Evolutionary conservation across 2,888 invertebrate species (phyloP), one percentile per base, ranked within the genome.

Genomic region (Muschampia plurimacula): DNA sequence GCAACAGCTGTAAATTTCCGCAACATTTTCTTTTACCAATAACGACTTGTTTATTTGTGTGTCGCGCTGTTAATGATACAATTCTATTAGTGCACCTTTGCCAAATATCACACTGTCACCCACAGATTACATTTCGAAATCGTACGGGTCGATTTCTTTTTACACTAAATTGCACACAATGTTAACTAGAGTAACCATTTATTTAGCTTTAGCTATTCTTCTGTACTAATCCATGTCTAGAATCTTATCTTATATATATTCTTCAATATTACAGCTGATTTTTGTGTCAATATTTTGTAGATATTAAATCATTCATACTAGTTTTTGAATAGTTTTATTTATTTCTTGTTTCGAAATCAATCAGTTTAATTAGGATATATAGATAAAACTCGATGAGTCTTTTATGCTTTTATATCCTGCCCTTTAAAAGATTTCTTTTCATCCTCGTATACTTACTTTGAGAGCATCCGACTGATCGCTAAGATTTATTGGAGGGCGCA

Each of bases 401-500:
- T 52, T 2, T 52, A 28, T 28, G 22, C 10, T 10, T 49, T 49
- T n/a, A n/a, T n/a, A 49, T 49, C 6, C 5, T n/a, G 49, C n/a
- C 49, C n/a, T 46, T 1, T 1, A 5, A 46, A 1, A 49, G 6
- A 7, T n/a, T 49, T n/a, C 2, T 49, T 49, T 49, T 49, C n/a
- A 49, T n/a, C n/a, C 6, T n/a, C 49, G 3, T 32, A 32, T n/a
- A 67, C 95, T 96, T 94, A 97, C 97, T 96, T 97, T 97, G 78
- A 97, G 92, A 77, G 96, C 90, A 82, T 97, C 97, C 76, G 98
- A 97, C 83, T 93, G 93, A 81, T 96, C 96, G 84, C 86, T 95
- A 79, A 97, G 92, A 88, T 96, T 97, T 86, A 98, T 96, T 76
- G 98, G 98, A 77, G 96, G 95, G 83, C 96, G 95, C 80, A 98